Conservation (phyloP, 2,797 vertebrate species). For the Cyprinella venusta region DNA sequence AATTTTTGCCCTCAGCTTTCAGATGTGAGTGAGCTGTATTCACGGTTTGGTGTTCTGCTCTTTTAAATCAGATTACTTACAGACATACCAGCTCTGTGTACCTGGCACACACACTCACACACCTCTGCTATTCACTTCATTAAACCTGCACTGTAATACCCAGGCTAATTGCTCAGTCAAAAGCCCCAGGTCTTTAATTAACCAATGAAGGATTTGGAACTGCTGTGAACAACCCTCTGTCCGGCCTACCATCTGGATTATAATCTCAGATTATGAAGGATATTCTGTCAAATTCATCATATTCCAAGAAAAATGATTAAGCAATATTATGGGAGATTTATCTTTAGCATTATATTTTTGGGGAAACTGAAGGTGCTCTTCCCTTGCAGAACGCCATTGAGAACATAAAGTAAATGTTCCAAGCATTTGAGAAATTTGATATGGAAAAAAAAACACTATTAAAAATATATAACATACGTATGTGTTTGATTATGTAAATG, state of each 20-base stretch:
- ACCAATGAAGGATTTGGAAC: slow-evolving; percentile 40
- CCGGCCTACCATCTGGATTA: slow-evolving; percentile 23
- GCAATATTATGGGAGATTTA: neutral
- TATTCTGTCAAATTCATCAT: slow-evolving; percentile 5
- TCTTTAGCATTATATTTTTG: neutral
- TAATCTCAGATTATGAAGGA: slow-evolving; percentile 40
- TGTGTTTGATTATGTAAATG: too few species aligned
- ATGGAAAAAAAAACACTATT: too few species aligned
- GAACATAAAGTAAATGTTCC: neutral
- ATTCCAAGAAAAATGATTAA: slow-evolving; percentile 29
- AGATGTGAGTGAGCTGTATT: slow-evolving; percentile 32
- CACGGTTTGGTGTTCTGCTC: slow-evolving; percentile 15
- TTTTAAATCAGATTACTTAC: slow-evolving; percentile 45
- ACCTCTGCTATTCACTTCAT: slow-evolving; percentile 42
- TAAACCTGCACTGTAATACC: slow-evolving; percentile 39
- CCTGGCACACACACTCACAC: slow-evolving; percentile 18
- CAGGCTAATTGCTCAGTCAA: slow-evolving; percentile 25
- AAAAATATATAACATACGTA: too few species aligned
- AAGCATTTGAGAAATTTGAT: too few species aligned
- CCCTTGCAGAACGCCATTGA: neutral
- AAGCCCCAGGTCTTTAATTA: slow-evolving; percentile 45
- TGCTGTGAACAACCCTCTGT: slow-evolving; percentile 1
- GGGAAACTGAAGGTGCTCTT: neutral
- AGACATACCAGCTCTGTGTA: slow-evolving; percentile 36
- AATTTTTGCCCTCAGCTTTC: slow-evolving; percentile 60